Conservation (phyloP, 1,140 invertebrate genomes). For the Diachasmimorpha longicaudata region DNA sequence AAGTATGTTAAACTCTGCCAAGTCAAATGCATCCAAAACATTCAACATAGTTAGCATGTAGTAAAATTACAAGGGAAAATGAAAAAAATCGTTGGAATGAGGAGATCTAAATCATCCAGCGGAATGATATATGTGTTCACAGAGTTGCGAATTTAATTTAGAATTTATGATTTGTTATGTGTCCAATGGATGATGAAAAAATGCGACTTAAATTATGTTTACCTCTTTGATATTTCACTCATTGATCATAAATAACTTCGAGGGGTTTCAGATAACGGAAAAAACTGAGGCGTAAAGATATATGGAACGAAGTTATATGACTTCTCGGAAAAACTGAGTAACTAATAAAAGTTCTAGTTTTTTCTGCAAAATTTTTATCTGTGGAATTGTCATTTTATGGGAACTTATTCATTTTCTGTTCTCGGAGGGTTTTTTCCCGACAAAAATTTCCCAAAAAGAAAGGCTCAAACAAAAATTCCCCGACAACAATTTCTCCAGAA, state of each 20-base stretch:
- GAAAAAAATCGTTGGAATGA: background rate
- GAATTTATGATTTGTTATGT: background rate
- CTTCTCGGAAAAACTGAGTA: no score
- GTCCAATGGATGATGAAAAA: background rate
- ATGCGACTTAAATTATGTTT: background rate
- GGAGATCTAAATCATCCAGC: background rate
- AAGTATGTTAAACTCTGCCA: constrained; percentile 42
- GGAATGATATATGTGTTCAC: background rate
- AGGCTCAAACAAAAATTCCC: no score
- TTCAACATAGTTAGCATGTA: background rate
- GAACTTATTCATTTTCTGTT: no score
- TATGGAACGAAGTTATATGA: no score
- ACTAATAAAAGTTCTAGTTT: no score
- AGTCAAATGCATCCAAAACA: background rate
- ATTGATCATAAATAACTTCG: background rate
- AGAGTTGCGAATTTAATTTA: background rate
- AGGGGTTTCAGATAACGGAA: no score
- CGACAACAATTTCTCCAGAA: no score
- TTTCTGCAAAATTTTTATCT: no score
- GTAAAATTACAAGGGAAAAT: background rate
- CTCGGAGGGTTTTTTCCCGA: no score
- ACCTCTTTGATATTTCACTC: background rate
- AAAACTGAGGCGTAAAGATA: no score
- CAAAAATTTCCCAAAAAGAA: no score
- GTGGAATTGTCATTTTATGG: no score